Evolutionary conservation across 1,140 invertebrate genomes (phyloP), one percentile per base, ranked within the genome.

Genomic region (Catajapyx aquilonaris): DNA sequence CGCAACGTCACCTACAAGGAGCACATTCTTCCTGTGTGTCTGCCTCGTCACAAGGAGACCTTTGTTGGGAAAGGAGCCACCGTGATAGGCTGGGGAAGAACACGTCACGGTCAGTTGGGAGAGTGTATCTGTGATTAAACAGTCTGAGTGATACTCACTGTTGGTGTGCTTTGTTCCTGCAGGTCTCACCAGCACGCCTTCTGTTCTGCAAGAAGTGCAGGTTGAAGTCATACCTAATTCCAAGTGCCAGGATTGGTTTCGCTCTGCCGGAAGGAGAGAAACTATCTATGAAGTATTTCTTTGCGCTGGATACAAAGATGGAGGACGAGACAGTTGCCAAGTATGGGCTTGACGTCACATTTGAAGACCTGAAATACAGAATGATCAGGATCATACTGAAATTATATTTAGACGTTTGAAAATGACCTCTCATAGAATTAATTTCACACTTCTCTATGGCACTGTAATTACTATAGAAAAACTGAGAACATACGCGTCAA

Each of bases 281-380:
- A 83, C 77, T 1, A 91, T 94, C 43, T 81, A 86, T 42, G 81
- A 91, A 45, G 85, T 90, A 1, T 91, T 94, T 53, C 61, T 91
- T 0, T 94, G 87, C 54, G 86, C 86, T 3, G 87, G 87, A 19
- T 85, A 85, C 42, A 81, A 85, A 54, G 78, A 86, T 56, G 80
- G 76, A 38, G 61, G 59, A 25, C 46, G 55, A 37, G 66, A 69
- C 49, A 60, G 60, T 23, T 68, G 66, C 47, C 65, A 68, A 52
- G 65, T 66, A 51, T 43, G 34, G 37, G 11, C 19, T 16, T 37
- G 13, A n/a, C n/a, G n/a, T n/a, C n/a, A n/a, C n/a, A n/a, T n/a
- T n/a, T n/a, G n/a, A n/a, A n/a, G n/a, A n/a, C n/a, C n/a, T n/a
- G n/a, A n/a, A n/a, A n/a, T n/a, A n/a, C n/a, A n/a, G n/a, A n/a